Conservation (phyloP, 2,113 vertebrate genomes). For the Prolemur simus region DNA sequence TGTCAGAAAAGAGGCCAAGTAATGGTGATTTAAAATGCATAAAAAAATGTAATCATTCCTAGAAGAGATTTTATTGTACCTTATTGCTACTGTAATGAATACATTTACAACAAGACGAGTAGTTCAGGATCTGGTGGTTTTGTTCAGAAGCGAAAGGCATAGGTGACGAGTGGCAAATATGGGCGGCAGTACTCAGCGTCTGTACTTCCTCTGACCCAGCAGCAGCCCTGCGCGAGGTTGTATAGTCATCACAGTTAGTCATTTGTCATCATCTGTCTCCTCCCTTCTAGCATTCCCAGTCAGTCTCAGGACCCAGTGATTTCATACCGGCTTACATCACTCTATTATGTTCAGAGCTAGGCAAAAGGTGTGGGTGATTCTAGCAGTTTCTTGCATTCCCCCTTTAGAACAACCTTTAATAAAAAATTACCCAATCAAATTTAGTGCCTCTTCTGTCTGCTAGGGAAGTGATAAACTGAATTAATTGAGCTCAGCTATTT, state of each 20-base stretch:
- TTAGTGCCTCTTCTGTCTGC: background rate
- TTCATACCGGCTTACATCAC: background rate
- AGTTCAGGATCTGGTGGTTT: background rate
- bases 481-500: background rate
- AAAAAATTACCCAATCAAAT: background rate
- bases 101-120: background rate
- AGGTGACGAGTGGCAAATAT: background rate
- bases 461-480: background rate
- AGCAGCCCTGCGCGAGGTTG: background rate
- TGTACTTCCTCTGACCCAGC: background rate
- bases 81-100: slow-evolving; percentile 20
- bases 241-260: background rate
- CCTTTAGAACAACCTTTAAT: background rate
- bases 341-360: background rate
- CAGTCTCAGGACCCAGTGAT: background rate
- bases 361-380: background rate
- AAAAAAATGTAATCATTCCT: background rate
- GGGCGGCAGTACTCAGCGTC: background rate
- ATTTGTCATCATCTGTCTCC: background rate
- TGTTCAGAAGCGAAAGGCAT: background rate
- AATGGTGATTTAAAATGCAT: background rate
- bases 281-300: background rate
- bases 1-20: background rate
- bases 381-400: background rate
- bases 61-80: slow-evolving; percentile 35